Conservation (phyloP, 2,888 invertebrate genomes). For the Dendrolimus houi region DNA sequence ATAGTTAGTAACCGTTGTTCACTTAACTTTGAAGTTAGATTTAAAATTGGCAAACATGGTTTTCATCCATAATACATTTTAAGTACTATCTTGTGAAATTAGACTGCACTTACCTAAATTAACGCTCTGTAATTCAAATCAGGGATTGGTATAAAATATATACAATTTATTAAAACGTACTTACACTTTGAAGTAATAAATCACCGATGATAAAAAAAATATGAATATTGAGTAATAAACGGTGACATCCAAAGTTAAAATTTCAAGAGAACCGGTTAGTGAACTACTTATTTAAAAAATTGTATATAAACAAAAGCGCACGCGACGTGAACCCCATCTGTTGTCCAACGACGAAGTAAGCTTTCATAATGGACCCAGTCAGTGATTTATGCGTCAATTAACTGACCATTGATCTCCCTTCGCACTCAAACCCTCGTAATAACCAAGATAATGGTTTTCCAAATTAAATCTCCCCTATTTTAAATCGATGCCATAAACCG, state of each 20-base stretch:
- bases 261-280: neutral
- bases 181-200: neutral
- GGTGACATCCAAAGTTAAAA: neutral
- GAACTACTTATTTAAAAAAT: neutral
- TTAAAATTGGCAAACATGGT: no score
- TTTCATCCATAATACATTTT: no score
- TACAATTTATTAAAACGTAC: no score
- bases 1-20: no score
- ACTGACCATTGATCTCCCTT: slow-evolving; percentile 60
- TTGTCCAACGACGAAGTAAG: slow-evolving; percentile 34
- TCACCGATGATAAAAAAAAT: neutral
- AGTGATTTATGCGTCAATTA: slow-evolving; percentile 70
- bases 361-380: slow-evolving; percentile 34
- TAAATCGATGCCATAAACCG: slow-evolving; percentile 18
- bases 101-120: no score
- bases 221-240: neutral
- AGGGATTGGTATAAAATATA: no score
- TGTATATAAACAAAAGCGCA: slow-evolving; percentile 32
- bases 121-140: no score
- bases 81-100: no score
- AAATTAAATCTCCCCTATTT: slow-evolving; percentile 51
- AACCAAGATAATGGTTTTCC: slow-evolving; percentile 45
- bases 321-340: slow-evolving; percentile 52
- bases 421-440: slow-evolving; percentile 13
- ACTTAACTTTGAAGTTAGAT: no score